Conservation (phyloP, 2,888 invertebrate species). For the Erebia epiphron region DNA sequence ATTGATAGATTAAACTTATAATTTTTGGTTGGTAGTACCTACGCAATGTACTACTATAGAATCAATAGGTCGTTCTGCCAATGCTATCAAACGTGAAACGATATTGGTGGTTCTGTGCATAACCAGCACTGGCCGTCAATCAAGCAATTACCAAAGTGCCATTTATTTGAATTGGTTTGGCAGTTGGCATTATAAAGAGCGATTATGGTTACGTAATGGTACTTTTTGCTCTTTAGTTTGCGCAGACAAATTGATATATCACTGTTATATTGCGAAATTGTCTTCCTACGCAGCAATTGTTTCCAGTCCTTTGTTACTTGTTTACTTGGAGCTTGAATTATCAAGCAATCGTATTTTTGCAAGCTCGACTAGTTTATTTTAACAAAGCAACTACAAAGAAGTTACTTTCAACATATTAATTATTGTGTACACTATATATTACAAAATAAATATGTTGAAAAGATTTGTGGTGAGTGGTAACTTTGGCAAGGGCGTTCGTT, state of each 20-base stretch:
- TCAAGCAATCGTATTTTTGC: constrained; percentile 11
- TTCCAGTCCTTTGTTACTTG: constrained; percentile 35
- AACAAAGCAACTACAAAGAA: not conserved
- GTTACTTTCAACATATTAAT: not conserved
- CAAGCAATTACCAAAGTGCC: constrained; percentile 23
- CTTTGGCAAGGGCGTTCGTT: not conserved
- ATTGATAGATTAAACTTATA: no score
- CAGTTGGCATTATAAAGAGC: constrained; percentile 30
- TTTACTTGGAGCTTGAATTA: constrained; percentile 25
- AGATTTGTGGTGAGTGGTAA: not conserved
- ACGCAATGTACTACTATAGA: no score
- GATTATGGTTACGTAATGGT: constrained; percentile 33
- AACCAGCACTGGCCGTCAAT: constrained; percentile 27
- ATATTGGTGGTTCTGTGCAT: not conserved
- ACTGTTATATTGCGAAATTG: constrained; percentile 49
- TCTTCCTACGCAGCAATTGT: constrained; percentile 51
- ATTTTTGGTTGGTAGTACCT: no score
- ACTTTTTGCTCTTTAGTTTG: constrained; percentile 33
- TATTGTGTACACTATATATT: not conserved
- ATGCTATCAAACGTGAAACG: not conserved
- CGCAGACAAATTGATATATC: constrained; percentile 51
- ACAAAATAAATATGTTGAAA: not conserved
- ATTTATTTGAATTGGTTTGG: constrained; percentile 33
- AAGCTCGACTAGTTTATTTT: not conserved
- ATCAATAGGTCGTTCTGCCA: no score